Evolutionary conservation across 2,113 vertebrate genomes (phyloP).

Genomic region (Gracilinanus agilis): DNA sequence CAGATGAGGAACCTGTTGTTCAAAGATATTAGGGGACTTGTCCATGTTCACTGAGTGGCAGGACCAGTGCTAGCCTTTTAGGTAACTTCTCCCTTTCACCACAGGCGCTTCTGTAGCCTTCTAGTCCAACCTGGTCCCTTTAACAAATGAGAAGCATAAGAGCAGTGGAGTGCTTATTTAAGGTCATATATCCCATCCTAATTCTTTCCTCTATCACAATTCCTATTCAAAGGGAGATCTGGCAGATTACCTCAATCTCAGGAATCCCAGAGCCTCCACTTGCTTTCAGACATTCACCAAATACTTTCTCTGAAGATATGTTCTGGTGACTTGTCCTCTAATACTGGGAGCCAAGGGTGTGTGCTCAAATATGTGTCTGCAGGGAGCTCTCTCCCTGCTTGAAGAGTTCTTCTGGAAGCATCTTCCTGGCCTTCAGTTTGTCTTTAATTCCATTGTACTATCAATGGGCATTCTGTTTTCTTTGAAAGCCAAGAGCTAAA

Average conservation of each 20-base stretch:
- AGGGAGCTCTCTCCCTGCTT: background rate
- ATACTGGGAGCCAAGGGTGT: background rate
- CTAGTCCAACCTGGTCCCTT: background rate
- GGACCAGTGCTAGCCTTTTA: background rate
- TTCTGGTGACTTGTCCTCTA: background rate
- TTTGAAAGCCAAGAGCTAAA: constrained; percentile 16
- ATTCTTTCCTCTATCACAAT: background rate
- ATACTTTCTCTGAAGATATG: background rate
- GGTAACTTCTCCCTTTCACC: background rate
- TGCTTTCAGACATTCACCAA: background rate
- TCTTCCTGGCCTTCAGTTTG: constrained; percentile 18
- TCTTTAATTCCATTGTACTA: constrained; percentile 5
- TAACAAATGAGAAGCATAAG: background rate
- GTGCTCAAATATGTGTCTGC: background rate
- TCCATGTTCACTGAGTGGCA: background rate
- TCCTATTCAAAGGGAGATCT: background rate
- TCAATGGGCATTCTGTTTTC: background rate
- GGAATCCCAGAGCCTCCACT: background rate
- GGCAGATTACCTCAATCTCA: background rate
- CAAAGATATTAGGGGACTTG: background rate
- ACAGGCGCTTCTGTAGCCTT: background rate
- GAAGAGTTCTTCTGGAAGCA: background rate
- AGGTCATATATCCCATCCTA: background rate
- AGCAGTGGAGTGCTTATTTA: background rate
- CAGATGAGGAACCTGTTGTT: background rate